phyloP scores from a whole-genome alignment of 2,888 invertebrate genomes.

The Clivina fossor region DNA sequence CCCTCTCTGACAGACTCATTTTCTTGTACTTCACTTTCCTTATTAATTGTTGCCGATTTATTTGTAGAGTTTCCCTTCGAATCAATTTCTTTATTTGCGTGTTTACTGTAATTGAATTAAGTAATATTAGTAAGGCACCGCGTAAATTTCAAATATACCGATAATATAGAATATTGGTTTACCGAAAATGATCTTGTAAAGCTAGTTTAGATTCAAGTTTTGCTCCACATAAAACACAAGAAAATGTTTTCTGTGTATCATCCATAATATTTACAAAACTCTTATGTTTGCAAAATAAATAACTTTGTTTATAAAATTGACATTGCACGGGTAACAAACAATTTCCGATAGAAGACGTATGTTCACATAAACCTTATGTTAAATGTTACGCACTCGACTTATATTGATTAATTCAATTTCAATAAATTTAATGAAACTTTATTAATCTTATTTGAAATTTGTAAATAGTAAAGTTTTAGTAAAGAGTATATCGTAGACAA shows the following conservation, averaged over 20 bases:
- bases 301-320: too few relatives aligned
- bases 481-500: slow-evolving; percentile 11
- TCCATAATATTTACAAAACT: too few relatives aligned
- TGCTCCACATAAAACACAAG: slow-evolving; percentile 38
- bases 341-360: too few relatives aligned
- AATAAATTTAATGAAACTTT: too few relatives aligned
- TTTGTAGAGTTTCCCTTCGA: slow-evolving; percentile 47
- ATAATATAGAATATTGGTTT: slow-evolving; percentile 36
- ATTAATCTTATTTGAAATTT: background rate
- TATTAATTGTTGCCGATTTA: slow-evolving; percentile 39
- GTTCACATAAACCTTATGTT: too few relatives aligned
- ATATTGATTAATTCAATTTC: too few relatives aligned
- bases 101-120: slow-evolving; percentile 55
- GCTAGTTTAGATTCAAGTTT: slow-evolving; percentile 54
- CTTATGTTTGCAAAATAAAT: too few relatives aligned
- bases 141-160: background rate
- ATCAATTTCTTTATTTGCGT: slow-evolving; percentile 64
- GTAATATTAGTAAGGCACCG: slow-evolving; percentile 35
- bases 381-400: too few relatives aligned
- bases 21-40: slow-evolving; percentile 46
- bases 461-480: background rate
- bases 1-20: slow-evolving; percentile 45
- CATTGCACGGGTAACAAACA: too few relatives aligned
- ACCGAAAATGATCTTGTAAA: slow-evolving; percentile 63
- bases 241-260: slow-evolving; percentile 25